Percentiles rank a stretch among this genome's conserved stretches.
These are phyloP conservation scores for Sinotaia quadrata DNA, from an alignment of 2,888 invertebrate genomes.

Conservation along the genomic window DNA sequence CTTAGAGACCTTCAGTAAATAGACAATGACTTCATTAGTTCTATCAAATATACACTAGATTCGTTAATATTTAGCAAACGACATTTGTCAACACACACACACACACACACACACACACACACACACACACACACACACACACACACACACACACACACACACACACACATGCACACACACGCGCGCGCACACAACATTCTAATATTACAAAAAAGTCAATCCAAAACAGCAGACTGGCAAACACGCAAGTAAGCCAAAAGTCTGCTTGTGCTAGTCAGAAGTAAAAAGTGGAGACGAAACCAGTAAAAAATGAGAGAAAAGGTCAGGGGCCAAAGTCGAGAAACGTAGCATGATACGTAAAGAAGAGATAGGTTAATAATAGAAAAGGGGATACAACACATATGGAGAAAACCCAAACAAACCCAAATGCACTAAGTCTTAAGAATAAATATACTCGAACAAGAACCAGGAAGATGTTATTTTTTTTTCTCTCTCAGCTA, in stretches of 20 bases:
- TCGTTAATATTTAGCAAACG: no score
- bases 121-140: constrained; percentile 8
- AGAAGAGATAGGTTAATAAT: no score
- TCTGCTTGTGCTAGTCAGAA: neutral
- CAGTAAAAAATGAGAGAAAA: neutral
- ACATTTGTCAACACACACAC: neutral
- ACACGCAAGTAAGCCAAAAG: neutral
- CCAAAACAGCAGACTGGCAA: neutral
- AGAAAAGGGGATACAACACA: no score
- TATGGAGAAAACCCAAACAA: no score
- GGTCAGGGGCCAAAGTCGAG: neutral
- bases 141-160: neutral
- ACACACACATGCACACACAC: neutral
- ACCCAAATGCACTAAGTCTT: neutral
- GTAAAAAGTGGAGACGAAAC: neutral
- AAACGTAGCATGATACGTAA: no score
- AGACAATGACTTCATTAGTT: no score
- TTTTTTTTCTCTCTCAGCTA: neutral
- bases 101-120: neutral
- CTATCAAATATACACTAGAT: no score
- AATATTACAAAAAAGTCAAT: neutral
- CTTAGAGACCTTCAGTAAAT: no score
- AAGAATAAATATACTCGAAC: neutral
- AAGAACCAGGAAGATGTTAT: neutral
- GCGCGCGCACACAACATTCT: neutral